phyloP scores from a whole-genome alignment of 1,140 invertebrate genomes.

The Lordiphosa collinella region DNA sequence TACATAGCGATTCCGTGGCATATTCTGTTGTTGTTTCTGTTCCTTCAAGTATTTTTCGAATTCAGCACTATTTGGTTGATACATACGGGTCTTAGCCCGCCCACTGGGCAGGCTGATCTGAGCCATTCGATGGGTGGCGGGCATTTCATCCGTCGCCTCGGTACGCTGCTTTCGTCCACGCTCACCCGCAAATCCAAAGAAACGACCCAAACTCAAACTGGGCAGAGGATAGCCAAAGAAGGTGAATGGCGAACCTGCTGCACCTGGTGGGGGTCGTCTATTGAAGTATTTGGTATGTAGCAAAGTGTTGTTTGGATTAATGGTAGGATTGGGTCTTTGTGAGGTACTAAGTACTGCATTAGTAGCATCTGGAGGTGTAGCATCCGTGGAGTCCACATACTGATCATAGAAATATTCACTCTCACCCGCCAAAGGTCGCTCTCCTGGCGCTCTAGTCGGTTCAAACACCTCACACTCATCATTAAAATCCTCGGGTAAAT shows the following conservation, averaged over 20 bases:
- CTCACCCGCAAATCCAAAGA: conserved; percentile 62
- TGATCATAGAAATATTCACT: conserved; percentile 91
- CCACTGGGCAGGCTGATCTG: conserved; percentile 43
- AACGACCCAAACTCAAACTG: conserved; percentile 80
- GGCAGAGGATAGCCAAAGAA: conserved; percentile 92
- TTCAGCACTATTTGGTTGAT: conserved; percentile 75
- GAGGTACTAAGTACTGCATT: conserved; percentile 75
- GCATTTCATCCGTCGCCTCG: conserved; percentile 46
- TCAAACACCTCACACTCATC: conserved; percentile 70
- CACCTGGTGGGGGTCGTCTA: conserved; percentile 75
- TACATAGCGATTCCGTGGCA: conserved; percentile 51
- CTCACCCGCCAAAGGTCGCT: conserved; percentile 84
- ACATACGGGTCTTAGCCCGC: conserved; percentile 74
- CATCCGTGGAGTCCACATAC: conserved; percentile 84
- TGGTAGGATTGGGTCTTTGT: conserved; percentile 78
- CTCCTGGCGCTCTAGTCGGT: conserved; percentile 69
- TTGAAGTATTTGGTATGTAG: conserved; percentile 82
- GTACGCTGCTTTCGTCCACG: conserved; percentile 67
- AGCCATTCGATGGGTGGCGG: conserved; percentile 70
- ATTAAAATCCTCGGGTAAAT: conserved; percentile 69
- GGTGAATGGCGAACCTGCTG: conserved; percentile 83
- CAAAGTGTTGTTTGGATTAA: conserved; percentile 85
- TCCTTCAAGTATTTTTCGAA: conserved; percentile 74
- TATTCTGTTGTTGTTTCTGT: conserved; percentile 31
- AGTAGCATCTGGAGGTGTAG: conserved; percentile 46